Evolutionary conservation across 1,140 invertebrate species (phyloP), one percentile per base, ranked within the genome.

Genomic region (Centruroides vittatus): DNA sequence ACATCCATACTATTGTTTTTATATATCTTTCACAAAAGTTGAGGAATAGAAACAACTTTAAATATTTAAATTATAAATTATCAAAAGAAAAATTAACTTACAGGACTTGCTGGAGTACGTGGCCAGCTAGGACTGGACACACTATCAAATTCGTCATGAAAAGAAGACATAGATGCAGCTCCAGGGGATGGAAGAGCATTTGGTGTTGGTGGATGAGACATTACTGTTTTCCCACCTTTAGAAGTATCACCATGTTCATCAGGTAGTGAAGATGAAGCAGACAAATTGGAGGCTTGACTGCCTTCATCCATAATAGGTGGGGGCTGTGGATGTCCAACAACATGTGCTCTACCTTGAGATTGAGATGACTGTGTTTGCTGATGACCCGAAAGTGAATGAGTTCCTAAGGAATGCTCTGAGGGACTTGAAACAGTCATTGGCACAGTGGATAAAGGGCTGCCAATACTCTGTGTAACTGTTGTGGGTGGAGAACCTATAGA

Each of bases 111-210:
- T 67, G 89, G 87, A 67, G 90, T 89, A 67, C 89, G 80, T 58
- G 74, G 73, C 73, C 74, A 88, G 82, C 69, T 71, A 61, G 90
- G 88, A 72, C 85, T 88, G 67, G 82, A 86, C 68, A 89, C 84
- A 73, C 90, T 89, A 23, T 83, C 81, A 77, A 92, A 93, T 70
- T 95, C 90, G 70, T 95, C 91, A 70, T 91, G 89, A 61, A 69
- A 72, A 7, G 86, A 88, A 71, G 87, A 84, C 78, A 84, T 85
- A 78, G 64, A 66, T 61, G 84, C 85, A 65, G 84, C 84, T 68
- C 86, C 85, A 57, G 89, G 90, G 60, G 90, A 88, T 50, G 84
- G 84, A 61, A 84, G 81, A 35, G 83, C 71, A 65, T 72, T 81
- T 72, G 85, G 83, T 67, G 84, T 86, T 49, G 84, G 77, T 64